Base-by-base conservation (phyloP, 1,140 invertebrate genomes). In the Cephus cinctus region DNA sequence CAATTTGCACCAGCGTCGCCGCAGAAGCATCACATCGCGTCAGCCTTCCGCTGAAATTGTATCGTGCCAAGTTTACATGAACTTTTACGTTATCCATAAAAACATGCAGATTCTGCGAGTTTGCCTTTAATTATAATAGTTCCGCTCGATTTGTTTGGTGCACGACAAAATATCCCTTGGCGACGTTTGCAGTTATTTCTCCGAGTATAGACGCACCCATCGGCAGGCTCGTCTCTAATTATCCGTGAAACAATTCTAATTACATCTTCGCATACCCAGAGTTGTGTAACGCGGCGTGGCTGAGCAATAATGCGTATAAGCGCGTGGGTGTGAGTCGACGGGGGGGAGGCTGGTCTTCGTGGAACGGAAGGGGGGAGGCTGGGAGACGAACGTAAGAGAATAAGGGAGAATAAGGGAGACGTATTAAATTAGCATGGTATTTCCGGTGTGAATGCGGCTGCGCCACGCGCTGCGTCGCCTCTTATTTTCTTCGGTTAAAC, bases 191-290 rank as follows among this genome's bases (percentile, higher is more conserved):
- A 32, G 34, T 31, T 38, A 48, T 41, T 56, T 44, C 36, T 38
- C 48, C n/a, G 35, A 34, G 43, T 38, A 50, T 43, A 35, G 48
- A 36, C 44, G 50, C 49, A 40, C 46, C 42, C 41, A 51, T 31
- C 39, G 23, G 31, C 42, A 41, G 40, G 27, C 34, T n/a, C 21
- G 43, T 47, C 50, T 45, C 55, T 61, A 63, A 65, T 61, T 61
- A 57, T 55, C 50, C 52, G 52, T 61, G 59, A 65, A 67, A 64
- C 52, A 47, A 64, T 57, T 62, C 53, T 65, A 65, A 71, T 68
- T 67, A 47, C 47, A 22, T 30, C 21, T 30, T 16, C n/a, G 20
- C 19, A 3, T 19, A 18, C 19, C 19, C 2, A 15, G 21, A 14
- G 16, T 12, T 8, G 5, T 22, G 16, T 11, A 23, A 32, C 36